Percentiles rank a stretch among this genome's conserved stretches.
phyloP scores from a whole-genome alignment of 2,797 vertebrate species.

The Ara ararauna region DNA sequence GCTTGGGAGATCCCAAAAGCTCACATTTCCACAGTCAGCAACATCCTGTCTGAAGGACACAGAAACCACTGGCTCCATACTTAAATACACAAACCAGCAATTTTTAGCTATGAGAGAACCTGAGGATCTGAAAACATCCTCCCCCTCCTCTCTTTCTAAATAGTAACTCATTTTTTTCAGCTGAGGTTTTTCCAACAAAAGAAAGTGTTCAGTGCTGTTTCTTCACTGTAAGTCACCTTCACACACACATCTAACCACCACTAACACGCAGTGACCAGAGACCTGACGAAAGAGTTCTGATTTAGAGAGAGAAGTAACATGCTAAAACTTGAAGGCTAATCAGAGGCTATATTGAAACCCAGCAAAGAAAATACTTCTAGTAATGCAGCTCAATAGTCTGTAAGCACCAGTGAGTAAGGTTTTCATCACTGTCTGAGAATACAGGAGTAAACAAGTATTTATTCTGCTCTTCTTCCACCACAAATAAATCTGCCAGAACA shows the following conservation, averaged over 20 bases:
- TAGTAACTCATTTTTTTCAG: background rate
- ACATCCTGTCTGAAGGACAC: background rate
- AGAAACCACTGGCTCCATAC: background rate
- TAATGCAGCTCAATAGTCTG: background rate
- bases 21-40: accelerated
- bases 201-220: background rate
- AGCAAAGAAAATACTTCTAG: background rate
- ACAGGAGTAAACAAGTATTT: background rate
- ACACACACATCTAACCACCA: background rate
- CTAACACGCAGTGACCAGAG: background rate
- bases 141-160: background rate
- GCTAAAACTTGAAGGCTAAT: background rate
- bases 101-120: background rate
- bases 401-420: background rate
- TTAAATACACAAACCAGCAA: background rate
- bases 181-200: background rate
- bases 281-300: background rate
- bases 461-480: background rate
- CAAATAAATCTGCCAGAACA: background rate
- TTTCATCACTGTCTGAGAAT: background rate
- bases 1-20: background rate
- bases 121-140: background rate
- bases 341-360: background rate
- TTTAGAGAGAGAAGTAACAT: background rate
- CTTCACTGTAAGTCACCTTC: background rate